Conservation (phyloP, 1,140 invertebrate genomes). For the Tetramorium simillimum region DNA sequence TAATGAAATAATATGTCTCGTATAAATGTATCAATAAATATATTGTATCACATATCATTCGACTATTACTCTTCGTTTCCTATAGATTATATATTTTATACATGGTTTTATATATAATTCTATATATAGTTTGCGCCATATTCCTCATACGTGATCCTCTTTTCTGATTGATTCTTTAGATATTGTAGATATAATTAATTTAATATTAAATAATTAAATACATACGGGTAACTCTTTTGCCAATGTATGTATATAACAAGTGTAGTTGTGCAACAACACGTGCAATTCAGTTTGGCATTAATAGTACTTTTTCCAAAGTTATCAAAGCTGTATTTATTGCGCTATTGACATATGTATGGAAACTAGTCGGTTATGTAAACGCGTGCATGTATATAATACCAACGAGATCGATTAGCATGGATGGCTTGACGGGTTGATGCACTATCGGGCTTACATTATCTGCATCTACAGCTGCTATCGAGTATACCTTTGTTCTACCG, state of each 20-base stretch:
- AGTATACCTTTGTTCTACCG: conserved; percentile 41
- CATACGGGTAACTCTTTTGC: not conserved
- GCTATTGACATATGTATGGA: conserved; percentile 16
- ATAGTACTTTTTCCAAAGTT: conserved; percentile 20
- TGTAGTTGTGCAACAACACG: not conserved
- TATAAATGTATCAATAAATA: not conserved
- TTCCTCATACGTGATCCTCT: too few species aligned
- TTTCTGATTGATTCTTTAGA: not conserved
- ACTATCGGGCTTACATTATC: conserved; percentile 53
- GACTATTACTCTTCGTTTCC: not conserved
- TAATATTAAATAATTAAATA: conserved; percentile 4
- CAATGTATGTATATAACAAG: not conserved
- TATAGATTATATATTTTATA: not conserved
- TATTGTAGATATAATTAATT: not conserved
- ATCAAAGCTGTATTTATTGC: conserved; percentile 28
- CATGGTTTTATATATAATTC: not conserved
- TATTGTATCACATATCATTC: not conserved
- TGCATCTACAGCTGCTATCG: conserved; percentile 52
- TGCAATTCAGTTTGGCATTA: not conserved
- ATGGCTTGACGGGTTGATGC: conserved; percentile 59
- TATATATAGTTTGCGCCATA: not conserved
- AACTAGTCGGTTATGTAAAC: conserved; percentile 56
- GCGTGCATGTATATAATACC: conserved; percentile 48
- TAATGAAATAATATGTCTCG: not conserved
- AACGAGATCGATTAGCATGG: conserved; percentile 59